phyloP scores from a whole-genome alignment of 2,113 vertebrate genomes.

The Vireo altiloquus region DNA sequence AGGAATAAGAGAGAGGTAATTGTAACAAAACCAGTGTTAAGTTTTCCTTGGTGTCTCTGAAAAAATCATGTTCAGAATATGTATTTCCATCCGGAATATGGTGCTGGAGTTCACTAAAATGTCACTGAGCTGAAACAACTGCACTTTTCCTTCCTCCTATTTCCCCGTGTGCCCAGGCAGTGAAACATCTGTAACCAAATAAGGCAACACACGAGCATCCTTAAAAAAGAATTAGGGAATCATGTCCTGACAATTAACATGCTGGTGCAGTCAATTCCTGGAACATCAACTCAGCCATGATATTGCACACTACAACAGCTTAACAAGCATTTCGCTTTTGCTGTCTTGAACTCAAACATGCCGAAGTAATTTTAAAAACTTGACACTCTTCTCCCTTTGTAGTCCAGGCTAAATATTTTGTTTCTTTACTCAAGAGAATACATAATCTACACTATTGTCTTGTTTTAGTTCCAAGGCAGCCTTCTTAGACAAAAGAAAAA shows the following conservation, averaged over 20 bases:
- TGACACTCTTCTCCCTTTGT: background rate
- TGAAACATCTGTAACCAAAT: conserved; percentile 21
- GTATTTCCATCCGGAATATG: background rate
- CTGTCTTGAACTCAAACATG: background rate
- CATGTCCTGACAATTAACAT: conserved; percentile 2
- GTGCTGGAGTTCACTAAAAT: background rate
- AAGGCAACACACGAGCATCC: background rate
- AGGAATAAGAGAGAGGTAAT: background rate
- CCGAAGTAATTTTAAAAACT: background rate
- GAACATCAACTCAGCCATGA: background rate
- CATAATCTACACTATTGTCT: background rate
- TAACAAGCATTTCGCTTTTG: conserved; percentile 14
- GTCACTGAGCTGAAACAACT: background rate
- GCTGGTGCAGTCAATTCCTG: background rate
- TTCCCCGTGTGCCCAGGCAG: background rate
- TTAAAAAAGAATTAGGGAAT: background rate
- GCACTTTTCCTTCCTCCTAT: background rate
- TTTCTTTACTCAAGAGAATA: background rate
- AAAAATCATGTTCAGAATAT: background rate
- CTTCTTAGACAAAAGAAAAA: background rate
- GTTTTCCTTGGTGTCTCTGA: background rate
- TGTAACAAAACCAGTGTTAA: background rate
- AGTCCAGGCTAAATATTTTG: conserved; percentile 25
- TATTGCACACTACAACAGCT: background rate
- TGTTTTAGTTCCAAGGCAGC: background rate